phyloP scores from a whole-genome alignment of 2,113 vertebrate species.

The Marmota monax region DNA sequence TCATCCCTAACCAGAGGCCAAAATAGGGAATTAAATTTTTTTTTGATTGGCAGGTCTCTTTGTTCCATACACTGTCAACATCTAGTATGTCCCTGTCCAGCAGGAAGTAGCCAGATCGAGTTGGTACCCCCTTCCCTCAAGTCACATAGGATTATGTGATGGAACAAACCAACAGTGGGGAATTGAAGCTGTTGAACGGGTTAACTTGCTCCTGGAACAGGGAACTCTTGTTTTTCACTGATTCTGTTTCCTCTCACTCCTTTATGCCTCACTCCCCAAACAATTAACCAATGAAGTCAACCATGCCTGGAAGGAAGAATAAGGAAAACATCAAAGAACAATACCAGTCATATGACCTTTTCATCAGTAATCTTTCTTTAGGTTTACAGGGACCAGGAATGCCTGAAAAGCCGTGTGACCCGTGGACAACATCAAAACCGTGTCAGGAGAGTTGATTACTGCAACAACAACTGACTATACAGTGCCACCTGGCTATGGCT shows the following conservation, averaged over 20 bases:
- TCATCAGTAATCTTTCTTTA: background rate
- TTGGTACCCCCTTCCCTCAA: background rate
- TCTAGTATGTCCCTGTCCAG: background rate
- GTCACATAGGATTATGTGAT: background rate
- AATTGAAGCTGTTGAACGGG: background rate
- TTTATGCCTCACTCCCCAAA: background rate
- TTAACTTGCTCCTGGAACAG: background rate
- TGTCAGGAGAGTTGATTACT: background rate
- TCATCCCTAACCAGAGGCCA: background rate
- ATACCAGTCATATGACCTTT: background rate
- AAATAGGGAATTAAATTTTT: background rate
- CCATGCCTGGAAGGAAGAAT: background rate
- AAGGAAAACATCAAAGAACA: background rate
- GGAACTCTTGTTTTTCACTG: background rate
- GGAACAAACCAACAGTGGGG: background rate
- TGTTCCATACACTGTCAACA: background rate
- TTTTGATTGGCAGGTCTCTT: background rate
- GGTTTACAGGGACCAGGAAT: background rate
- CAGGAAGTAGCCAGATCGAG: background rate
- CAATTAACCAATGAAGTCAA: background rate
- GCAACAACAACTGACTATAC: background rate
- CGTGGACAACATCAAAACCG: background rate
- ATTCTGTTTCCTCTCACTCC: background rate
- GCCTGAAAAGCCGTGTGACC: background rate
- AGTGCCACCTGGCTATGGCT: background rate